A percentile compares a stretch with the other conserved stretches of the same genome.
Conservation (phyloP, 1,140 invertebrate genomes). For the Drosophila varians region DNA sequence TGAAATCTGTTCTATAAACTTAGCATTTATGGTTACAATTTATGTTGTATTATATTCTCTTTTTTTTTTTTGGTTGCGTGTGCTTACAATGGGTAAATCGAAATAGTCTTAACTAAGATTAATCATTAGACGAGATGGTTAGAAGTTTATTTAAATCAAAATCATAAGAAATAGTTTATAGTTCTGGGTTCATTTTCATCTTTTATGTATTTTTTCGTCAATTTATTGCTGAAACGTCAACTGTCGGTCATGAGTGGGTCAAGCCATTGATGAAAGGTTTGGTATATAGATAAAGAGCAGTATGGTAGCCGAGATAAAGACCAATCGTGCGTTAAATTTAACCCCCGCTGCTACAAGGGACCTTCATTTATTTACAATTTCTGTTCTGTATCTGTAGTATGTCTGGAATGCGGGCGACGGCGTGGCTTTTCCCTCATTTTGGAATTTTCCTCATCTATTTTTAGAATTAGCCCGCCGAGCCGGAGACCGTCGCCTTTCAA, state of each 20-base stretch:
- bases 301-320: constrained; percentile 27
- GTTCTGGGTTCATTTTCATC: constrained; percentile 6
- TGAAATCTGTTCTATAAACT: constrained; percentile 50
- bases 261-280: constrained; percentile 38
- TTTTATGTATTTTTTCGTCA: constrained; percentile 8
- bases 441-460: constrained; percentile 67
- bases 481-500: constrained; percentile 20
- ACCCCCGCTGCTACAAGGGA: constrained; percentile 29
- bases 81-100: constrained; percentile 64
- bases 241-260: constrained; percentile 27
- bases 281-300: constrained; percentile 37
- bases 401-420: constrained; percentile 26
- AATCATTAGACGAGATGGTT: constrained; percentile 55
- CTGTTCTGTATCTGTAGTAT: background rate
- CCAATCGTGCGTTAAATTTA: constrained; percentile 38
- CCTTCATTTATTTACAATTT: constrained; percentile 33
- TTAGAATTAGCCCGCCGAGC: constrained; percentile 48
- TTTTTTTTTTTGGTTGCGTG: constrained; percentile 41
- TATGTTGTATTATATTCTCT: constrained; percentile 5
- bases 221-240: constrained; percentile 8
- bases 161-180: constrained; percentile 41
- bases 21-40: constrained; percentile 61
- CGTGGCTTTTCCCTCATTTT: constrained; percentile 43
- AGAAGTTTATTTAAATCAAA: constrained; percentile 49
- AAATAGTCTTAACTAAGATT: constrained; percentile 66